phyloP scores from a whole-genome alignment of 2,113 vertebrate species.

The Brachypteracias leptosomus region DNA sequence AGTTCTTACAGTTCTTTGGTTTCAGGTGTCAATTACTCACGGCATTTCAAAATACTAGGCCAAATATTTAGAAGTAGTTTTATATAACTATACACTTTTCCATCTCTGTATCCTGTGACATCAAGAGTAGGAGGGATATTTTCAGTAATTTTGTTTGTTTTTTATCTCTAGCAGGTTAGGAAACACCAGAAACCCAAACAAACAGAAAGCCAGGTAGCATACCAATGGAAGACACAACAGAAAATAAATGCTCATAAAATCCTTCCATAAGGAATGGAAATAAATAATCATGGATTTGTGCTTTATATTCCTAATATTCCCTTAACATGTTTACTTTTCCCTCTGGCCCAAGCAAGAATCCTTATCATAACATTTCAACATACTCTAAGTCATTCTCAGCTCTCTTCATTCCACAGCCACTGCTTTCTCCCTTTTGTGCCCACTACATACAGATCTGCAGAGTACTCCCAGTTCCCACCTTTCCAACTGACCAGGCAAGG shows the following conservation, averaged over 20 bases:
- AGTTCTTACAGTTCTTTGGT: neutral
- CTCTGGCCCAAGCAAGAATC: neutral
- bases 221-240: neutral
- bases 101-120: neutral
- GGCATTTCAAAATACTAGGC: constrained; percentile 12
- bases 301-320: neutral
- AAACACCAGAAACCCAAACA: neutral
- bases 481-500: neutral
- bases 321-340: neutral
- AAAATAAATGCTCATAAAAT: neutral
- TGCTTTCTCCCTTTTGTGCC: neutral
- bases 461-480: neutral
- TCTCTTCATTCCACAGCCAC: neutral
- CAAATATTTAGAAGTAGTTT: neutral
- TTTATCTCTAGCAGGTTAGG: neutral
- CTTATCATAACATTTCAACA: neutral
- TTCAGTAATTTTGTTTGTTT: neutral
- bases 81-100: neutral
- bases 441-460: neutral
- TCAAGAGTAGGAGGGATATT: neutral
- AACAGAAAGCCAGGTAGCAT: neutral
- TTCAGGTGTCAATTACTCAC: neutral
- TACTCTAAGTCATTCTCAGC: neutral
- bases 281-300: neutral
- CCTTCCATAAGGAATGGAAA: neutral